A percentile compares a stretch with the other conserved stretches of the same genome.
Conservation (phyloP, 2,113 vertebrate species). For the Chlorodrepanis virens region DNA sequence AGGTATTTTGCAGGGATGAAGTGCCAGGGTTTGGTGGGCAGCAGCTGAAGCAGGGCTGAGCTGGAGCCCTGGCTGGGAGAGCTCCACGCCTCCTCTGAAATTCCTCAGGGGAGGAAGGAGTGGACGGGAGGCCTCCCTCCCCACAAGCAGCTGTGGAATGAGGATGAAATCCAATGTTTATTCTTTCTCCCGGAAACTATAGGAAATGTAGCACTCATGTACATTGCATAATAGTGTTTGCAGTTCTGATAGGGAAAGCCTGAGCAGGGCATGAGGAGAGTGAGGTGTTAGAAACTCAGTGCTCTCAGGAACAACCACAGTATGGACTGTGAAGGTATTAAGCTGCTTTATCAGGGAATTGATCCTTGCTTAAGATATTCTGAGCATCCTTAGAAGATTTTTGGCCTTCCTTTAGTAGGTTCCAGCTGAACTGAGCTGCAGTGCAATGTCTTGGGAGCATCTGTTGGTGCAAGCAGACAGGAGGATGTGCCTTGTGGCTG, state of each 20-base stretch:
- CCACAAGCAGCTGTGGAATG: conserved; percentile 58
- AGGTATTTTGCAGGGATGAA: rapidly evolving
- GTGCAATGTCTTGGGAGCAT: background rate
- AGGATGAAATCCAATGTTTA: conserved; percentile 58
- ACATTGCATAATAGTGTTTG: background rate
- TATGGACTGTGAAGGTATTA: background rate
- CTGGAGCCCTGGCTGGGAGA: background rate
- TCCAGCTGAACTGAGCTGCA: background rate
- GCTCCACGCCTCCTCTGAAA: background rate
- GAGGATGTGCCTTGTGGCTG: background rate
- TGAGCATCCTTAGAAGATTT: background rate
- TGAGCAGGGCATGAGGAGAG: rapidly evolving
- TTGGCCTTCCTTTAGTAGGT: background rate
- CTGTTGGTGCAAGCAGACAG: background rate
- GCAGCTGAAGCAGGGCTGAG: background rate
- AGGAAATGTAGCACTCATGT: background rate
- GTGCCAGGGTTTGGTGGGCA: background rate
- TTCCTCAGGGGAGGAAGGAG: conserved; percentile 38
- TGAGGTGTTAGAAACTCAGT: background rate
- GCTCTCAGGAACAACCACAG: background rate
- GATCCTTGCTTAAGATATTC: background rate
- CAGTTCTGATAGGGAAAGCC: background rate
- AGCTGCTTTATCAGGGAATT: background rate
- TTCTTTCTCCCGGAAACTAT: conserved; percentile 54
- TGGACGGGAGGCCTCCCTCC: conserved; percentile 27